phyloP scores from a whole-genome alignment of 2,113 vertebrate genomes.

The Blennius ocellaris region DNA sequence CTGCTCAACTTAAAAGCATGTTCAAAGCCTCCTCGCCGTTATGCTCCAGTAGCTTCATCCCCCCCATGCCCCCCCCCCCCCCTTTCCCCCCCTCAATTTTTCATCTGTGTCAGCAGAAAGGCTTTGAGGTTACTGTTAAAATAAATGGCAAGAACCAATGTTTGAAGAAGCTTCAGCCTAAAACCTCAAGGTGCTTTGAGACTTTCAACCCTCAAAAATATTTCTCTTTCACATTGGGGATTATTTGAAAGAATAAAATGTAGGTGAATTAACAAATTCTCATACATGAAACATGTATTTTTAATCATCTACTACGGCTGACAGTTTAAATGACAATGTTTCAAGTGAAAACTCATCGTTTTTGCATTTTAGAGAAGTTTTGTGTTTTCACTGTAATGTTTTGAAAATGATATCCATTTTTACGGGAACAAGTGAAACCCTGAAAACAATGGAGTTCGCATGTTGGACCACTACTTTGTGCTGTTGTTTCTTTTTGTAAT shows the following conservation, averaged over 20 bases:
- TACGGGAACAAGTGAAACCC: too few species aligned
- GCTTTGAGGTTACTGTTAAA: constrained; percentile 55
- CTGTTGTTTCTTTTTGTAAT: too few species aligned
- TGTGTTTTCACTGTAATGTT: too few species aligned
- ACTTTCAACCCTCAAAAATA: constrained; percentile 2
- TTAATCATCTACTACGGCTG: too few species aligned
- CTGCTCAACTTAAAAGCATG: constrained; percentile 72
- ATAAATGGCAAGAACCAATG: constrained; percentile 51
- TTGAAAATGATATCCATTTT: too few species aligned
- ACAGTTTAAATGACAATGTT: too few species aligned
- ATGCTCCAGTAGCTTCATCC: constrained; percentile 62
- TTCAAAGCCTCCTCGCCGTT: constrained; percentile 47
- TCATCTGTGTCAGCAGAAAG: constrained; percentile 40
- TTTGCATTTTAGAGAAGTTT: too few species aligned
- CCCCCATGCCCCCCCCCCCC: not conserved
- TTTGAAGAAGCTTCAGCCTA: constrained; percentile 8
- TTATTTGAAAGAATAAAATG: not conserved
- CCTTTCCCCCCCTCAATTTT: constrained; percentile 21
- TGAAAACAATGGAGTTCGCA: too few species aligned
- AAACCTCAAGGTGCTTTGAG: constrained; percentile 18
- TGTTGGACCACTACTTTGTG: too few species aligned
- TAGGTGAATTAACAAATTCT: too few species aligned
- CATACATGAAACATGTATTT: too few species aligned
- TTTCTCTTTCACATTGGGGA: not conserved
- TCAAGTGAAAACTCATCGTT: too few species aligned